Evolutionary conservation across 2,888 invertebrate genomes (phyloP).

Genomic region (Ypsolopha sequella): DNA sequence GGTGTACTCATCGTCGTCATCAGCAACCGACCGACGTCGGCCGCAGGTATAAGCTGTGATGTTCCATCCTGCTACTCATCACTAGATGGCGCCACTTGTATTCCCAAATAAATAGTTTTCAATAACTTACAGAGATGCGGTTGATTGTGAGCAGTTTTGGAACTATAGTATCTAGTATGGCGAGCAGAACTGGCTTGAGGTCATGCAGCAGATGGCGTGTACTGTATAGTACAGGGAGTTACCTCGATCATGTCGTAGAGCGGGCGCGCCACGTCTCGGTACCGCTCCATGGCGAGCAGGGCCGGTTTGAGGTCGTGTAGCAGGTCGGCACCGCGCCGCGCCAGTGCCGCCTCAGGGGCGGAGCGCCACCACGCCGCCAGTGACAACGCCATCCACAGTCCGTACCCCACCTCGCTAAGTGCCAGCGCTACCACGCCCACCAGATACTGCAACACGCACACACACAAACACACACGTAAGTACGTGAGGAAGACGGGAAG

Average conservation of each 20-base stretch:
- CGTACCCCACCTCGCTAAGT: conserved; percentile 52
- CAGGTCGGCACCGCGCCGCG: conserved; percentile 51
- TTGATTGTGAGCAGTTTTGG: background rate
- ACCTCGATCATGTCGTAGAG: conserved; percentile 60
- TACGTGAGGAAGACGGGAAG: no score
- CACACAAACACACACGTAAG: no score
- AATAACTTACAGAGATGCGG: background rate
- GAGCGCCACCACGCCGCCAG: conserved; percentile 55
- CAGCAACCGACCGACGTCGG: no score
- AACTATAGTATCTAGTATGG: no score
- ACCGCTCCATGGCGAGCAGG: conserved; percentile 52
- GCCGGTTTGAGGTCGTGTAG: conserved; percentile 61
- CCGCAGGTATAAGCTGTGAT: no score
- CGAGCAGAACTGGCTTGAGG: background rate
- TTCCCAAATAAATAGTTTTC: background rate
- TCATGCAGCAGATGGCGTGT: background rate
- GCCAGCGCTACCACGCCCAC: conserved; percentile 49
- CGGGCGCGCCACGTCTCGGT: conserved; percentile 48
- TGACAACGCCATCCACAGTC: conserved; percentile 58
- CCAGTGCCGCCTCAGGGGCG: conserved; percentile 57
- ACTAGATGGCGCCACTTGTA: no score
- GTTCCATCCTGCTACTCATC: no score
- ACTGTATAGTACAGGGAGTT: background rate
- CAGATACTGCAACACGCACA: conserved; percentile 31
- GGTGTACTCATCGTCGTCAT: no score